Evolutionary conservation across 2,113 vertebrate genomes (phyloP).

Genomic region (Ia io): DNA sequence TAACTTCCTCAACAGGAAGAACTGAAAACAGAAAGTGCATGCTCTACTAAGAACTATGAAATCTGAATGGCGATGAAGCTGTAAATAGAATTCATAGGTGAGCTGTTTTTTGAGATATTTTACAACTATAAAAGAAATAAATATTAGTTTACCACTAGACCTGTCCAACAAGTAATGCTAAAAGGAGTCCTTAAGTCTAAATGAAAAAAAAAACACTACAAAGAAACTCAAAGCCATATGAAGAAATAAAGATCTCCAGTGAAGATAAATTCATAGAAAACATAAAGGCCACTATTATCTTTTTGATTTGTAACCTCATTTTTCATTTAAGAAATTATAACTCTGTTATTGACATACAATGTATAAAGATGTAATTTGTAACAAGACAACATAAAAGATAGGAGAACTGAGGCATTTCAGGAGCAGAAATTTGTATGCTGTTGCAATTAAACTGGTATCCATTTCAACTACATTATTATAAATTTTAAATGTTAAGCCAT

Average conservation of each 20-base stretch:
- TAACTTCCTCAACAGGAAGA: not conserved
- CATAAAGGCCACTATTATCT: not conserved
- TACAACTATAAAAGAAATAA: not conserved
- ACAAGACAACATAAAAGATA: not conserved
- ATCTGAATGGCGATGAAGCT: not conserved
- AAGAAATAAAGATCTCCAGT: slow-evolving; percentile 9
- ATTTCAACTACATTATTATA: not conserved
- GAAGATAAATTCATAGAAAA: not conserved
- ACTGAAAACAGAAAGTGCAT: not conserved
- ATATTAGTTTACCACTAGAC: not conserved
- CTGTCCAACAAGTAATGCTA: not conserved
- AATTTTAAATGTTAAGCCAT: not conserved
- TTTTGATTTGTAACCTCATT: not conserved
- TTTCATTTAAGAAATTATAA: not conserved
- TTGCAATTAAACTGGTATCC: not conserved
- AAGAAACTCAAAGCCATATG: not conserved
- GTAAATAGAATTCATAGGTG: not conserved
- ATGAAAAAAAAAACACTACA: not conserved
- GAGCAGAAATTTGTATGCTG: not conserved
- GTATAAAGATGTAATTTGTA: not conserved
- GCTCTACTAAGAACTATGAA: not conserved
- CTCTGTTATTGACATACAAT: not conserved
- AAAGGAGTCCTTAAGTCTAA: not conserved
- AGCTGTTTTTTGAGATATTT: not conserved
- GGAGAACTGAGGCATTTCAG: not conserved